Evolutionary conservation across 2,113 vertebrate genomes (phyloP).

Genomic region (Athene cunicularia): DNA sequence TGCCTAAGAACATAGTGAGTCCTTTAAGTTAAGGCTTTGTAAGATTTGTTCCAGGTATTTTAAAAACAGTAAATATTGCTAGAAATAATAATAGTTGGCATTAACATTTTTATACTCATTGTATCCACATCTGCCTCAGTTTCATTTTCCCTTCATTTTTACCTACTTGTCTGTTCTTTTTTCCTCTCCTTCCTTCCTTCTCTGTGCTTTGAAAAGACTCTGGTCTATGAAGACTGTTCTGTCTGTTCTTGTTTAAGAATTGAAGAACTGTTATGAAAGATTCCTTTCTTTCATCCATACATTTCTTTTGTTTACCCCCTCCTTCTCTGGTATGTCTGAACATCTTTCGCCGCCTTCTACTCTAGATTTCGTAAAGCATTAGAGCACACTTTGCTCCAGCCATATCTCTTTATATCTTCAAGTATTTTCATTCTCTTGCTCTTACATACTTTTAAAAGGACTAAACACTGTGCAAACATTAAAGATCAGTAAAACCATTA

Average conservation of each 20-base stretch:
- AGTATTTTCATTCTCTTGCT: neutral
- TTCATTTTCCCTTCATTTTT: neutral
- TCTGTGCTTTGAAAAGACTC: neutral
- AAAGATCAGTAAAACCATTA: neutral
- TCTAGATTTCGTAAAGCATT: neutral
- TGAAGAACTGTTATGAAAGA: neutral
- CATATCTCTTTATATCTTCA: neutral
- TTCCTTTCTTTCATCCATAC: neutral
- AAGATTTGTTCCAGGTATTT: neutral
- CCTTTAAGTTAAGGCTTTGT: neutral
- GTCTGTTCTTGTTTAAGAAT: neutral
- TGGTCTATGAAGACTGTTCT: neutral
- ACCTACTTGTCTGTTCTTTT: neutral
- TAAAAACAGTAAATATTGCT: neutral
- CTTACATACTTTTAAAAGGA: neutral
- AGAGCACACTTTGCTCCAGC: neutral
- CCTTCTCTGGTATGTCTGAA: neutral
- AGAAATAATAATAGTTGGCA: neutral
- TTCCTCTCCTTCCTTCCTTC: neutral
- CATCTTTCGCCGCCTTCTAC: neutral
- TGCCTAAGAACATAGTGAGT: neutral
- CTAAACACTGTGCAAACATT: neutral
- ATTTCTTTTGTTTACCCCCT: neutral
- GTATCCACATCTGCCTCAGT: neutral
- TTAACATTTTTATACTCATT: neutral